phyloP scores from a whole-genome alignment of 1,140 invertebrate genomes.

The Myzus persicae region DNA sequence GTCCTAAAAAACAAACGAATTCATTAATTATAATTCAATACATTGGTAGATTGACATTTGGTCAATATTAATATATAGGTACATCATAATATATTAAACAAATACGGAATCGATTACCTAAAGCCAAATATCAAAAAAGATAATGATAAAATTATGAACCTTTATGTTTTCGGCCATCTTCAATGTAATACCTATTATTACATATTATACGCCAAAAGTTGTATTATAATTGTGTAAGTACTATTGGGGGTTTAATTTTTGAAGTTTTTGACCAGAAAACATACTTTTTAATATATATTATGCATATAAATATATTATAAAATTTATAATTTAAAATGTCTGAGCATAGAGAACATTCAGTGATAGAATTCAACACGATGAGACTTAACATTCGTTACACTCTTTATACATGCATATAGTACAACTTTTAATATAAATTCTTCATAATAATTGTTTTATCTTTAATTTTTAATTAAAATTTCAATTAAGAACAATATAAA shows the following conservation, averaged over 20 bases:
- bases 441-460: background rate
- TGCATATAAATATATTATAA: no score
- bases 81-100: background rate
- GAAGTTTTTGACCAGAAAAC: background rate
- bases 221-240: background rate
- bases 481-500: background rate
- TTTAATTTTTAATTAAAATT: background rate
- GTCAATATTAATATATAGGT: background rate
- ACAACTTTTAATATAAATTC: background rate
- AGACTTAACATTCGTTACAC: background rate
- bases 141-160: background rate
- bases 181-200: no score
- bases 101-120: background rate
- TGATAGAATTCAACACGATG: no score
- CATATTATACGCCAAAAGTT: background rate
- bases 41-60: no score
- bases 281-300: no score
- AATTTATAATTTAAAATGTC: no score
- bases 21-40: no score
- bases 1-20: constrained; percentile 60
- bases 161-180: background rate
- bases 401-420: background rate
- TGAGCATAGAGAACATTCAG: no score
- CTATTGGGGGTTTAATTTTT: background rate
- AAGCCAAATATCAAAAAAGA: background rate